Conservation (phyloP, 2,113 vertebrate species). For the Lampris incognitus region DNA sequence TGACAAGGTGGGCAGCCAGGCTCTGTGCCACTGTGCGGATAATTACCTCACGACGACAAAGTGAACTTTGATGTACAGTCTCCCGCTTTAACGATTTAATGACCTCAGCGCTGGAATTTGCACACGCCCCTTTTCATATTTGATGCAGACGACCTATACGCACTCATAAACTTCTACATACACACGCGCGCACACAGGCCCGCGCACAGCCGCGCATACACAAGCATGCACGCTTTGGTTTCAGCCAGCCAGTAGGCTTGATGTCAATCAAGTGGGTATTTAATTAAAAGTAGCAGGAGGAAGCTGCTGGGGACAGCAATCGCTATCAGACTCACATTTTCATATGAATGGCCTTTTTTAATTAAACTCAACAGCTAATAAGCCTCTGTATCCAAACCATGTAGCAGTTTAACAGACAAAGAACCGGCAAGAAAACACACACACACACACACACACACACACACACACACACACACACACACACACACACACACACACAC, state of each 20-base stretch:
- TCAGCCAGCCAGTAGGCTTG: conserved; percentile 70
- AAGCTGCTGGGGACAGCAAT: conserved; percentile 91
- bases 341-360: conserved; percentile 97
- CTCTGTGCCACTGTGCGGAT: conserved; percentile 64
- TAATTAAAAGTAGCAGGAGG: conserved; percentile 96
- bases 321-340: conserved; percentile 94
- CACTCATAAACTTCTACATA: conserved; percentile 17
- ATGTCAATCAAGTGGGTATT: conserved; percentile 84
- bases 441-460: conserved; percentile 34
- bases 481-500: conserved; percentile 47
- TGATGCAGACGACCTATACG: conserved; percentile 53
- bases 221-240: conserved; percentile 27
- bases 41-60: conserved; percentile 82
- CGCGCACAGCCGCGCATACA: conserved; percentile 10
- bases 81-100: conserved; percentile 63
- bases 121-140: conserved; percentile 44
- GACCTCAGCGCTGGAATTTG: conserved; percentile 72
- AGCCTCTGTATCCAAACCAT: conserved; percentile 85
- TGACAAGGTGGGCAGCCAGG: conserved; percentile 71
- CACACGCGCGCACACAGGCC: background rate
- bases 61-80: conserved; percentile 78
- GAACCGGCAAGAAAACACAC: conserved; percentile 72
- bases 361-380: conserved; percentile 92
- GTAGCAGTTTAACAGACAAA: conserved; percentile 86
- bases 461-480: background rate